Conservation (phyloP, 2,113 vertebrate genomes). For the Melospiza melodia region DNA sequence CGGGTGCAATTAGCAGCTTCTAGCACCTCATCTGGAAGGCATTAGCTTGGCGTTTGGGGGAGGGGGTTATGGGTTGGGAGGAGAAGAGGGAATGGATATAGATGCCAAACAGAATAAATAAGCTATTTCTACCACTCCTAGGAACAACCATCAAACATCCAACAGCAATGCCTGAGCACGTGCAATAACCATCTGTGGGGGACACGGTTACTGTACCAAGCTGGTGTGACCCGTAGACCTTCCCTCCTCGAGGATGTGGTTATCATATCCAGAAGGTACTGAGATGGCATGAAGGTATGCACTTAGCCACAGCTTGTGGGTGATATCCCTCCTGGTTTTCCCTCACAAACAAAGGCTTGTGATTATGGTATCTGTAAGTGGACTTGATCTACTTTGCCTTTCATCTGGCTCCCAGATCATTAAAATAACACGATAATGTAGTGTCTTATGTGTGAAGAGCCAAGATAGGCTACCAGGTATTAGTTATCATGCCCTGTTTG, state of each 20-base stretch:
- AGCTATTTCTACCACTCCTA: conserved; percentile 61
- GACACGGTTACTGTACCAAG: background rate
- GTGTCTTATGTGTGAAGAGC: background rate
- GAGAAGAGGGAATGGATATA: conserved; percentile 50
- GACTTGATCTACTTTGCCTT: background rate
- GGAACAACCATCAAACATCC: background rate
- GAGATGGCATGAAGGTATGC: background rate
- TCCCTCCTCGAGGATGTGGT: background rate
- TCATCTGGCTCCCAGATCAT: background rate
- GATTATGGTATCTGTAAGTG: background rate
- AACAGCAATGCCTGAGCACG: background rate
- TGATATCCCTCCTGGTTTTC: background rate
- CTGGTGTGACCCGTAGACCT: background rate
- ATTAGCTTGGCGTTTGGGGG: conserved; percentile 72
- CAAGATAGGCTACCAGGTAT: background rate
- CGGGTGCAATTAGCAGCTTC: conserved; percentile 80
- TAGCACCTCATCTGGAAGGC: conserved; percentile 84
- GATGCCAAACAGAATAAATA: conserved; percentile 75
- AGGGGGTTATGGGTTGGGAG: conserved; percentile 33
- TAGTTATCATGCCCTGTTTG: background rate
- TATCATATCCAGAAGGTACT: accelerated
- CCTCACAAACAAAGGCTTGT: background rate
- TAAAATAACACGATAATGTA: background rate
- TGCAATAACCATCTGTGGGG: background rate
- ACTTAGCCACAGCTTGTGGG: background rate